These are phyloP conservation scores for Chloroceryle amazona DNA, from an alignment of 2,797 vertebrate species.

Conservation along the genomic window DNA sequence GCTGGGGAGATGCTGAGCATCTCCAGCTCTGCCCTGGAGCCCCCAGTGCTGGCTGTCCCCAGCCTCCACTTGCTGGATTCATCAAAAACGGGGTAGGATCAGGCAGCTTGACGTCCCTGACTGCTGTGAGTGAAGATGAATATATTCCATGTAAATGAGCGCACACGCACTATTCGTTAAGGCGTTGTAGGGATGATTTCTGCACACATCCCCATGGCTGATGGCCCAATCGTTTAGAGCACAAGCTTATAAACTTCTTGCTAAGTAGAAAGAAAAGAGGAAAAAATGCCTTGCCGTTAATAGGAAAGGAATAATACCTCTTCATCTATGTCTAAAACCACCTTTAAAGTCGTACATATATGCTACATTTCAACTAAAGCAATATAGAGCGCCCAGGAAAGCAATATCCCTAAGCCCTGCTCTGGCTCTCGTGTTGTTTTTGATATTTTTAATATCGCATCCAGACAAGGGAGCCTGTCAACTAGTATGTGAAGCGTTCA, in stretches of 20 bases:
- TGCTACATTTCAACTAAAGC: not conserved
- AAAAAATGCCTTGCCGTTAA: not conserved
- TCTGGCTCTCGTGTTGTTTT: not conserved
- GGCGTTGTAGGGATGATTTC: not conserved
- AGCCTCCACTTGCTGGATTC: not conserved
- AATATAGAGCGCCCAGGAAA: not conserved
- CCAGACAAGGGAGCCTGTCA: constrained; percentile 47
- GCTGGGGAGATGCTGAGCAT: not conserved
- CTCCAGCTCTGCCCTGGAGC: not conserved
- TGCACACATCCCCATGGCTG: not conserved
- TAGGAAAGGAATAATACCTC: not conserved
- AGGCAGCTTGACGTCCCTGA: not conserved
- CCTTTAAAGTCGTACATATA: not conserved
- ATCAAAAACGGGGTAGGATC: not conserved
- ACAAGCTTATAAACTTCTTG: not conserved
- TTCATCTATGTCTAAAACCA: not conserved
- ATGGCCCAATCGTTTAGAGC: not conserved
- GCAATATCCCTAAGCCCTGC: constrained; percentile 14
- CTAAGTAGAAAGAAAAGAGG: not conserved
- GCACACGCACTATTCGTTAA: rapidly evolving
- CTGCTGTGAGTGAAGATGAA: not conserved
- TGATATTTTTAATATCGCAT: constrained; percentile 41
- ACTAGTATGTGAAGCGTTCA: not conserved
- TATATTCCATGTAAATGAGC: rapidly evolving
- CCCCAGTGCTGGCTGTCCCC: not conserved